Evolutionary conservation across 2,888 invertebrate species (phyloP).

Genomic region (Electrophaes corylata): DNA sequence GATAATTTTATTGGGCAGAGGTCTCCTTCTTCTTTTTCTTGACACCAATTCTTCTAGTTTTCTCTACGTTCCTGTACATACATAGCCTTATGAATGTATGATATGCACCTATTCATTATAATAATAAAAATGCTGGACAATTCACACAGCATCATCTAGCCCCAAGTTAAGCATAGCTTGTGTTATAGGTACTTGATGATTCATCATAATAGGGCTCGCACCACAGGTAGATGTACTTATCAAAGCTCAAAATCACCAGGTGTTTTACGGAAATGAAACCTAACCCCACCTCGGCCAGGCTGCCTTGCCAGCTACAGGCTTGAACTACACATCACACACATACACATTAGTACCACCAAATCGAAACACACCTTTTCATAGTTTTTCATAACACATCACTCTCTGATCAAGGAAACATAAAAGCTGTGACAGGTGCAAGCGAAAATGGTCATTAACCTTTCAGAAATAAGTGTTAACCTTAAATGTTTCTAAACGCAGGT

Average conservation of each 20-base stretch:
- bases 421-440: constrained; percentile 5
- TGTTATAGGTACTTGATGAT: no score
- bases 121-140: no score
- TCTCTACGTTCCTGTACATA: no score
- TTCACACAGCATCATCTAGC: no score
- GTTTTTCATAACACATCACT: constrained; percentile 15
- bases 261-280: constrained; percentile 5
- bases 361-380: constrained; percentile 3
- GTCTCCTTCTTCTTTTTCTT: no score
- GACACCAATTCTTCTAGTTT: no score
- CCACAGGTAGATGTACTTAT: not conserved
- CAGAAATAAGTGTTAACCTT: not conserved
- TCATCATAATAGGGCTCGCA: no score
- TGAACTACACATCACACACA: not conserved
- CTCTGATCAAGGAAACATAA: not conserved
- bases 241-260: constrained; percentile 5
- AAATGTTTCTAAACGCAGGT: constrained; percentile 1
- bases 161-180: no score
- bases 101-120: no score
- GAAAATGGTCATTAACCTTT: constrained; percentile 6
- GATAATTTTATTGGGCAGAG: no score
- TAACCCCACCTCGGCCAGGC: constrained; percentile 6
- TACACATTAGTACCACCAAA: no score
- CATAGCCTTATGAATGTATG: no score
- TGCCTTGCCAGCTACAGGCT: not conserved